Evolutionary conservation across 2,888 invertebrate species (phyloP).

Genomic region (Incurvaria masculella): DNA sequence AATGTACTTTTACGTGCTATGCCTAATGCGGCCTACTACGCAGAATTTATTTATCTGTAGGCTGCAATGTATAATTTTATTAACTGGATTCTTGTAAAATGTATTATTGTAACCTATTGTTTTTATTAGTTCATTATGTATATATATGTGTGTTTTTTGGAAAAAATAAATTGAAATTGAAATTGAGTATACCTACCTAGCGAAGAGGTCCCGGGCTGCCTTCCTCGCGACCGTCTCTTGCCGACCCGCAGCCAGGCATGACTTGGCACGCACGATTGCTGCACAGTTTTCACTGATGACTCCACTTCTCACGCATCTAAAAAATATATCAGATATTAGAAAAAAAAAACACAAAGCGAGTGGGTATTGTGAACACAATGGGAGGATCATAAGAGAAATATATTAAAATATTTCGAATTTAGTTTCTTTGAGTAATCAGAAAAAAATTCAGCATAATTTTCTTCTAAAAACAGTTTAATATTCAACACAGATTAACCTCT

Average conservation of each 20-base stretch:
- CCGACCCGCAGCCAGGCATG: constrained; percentile 79
- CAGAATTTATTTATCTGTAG: too few relatives aligned
- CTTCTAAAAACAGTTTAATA: background rate
- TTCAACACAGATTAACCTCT: background rate
- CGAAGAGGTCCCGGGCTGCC: constrained; percentile 84
- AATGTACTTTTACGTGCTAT: too few relatives aligned
- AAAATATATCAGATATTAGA: constrained; percentile 22
- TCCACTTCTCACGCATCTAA: constrained; percentile 67
- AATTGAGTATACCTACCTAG: too few relatives aligned
- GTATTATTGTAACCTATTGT: too few relatives aligned
- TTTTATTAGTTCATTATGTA: too few relatives aligned
- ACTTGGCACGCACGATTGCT: constrained; percentile 51
- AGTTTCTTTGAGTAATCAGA: background rate
- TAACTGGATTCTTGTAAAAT: too few relatives aligned
- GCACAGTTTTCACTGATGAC: constrained; percentile 48
- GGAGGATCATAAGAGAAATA: background rate
- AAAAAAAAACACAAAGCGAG: background rate
- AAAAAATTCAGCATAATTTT: background rate
- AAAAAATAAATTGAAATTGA: too few relatives aligned
- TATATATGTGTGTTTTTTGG: too few relatives aligned
- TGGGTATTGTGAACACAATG: background rate
- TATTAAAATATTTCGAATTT: background rate
- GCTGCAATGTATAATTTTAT: too few relatives aligned
- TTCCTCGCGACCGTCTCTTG: constrained; percentile 85
- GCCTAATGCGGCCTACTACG: too few relatives aligned